Evolutionary conservation across 2,888 invertebrate genomes (phyloP), one percentile per base, ranked within the genome.

Genomic region (Dugesia japonica): DNA sequence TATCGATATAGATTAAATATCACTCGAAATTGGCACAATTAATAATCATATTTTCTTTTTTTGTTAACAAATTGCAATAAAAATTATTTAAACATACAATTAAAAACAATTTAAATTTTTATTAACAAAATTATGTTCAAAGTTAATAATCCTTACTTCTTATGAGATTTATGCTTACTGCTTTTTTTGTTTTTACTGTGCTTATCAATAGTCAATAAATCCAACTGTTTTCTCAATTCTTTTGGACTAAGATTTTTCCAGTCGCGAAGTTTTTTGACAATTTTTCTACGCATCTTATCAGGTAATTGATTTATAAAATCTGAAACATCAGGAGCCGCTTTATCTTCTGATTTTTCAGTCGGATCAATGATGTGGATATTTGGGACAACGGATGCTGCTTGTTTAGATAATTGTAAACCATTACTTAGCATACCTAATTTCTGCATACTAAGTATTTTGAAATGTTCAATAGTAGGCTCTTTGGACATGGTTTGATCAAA

Each of bases 401-500:
- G 56, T 56, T 56, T 56, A 4, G 56, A 20, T n/a, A 56, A 56
- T 56, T 56, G 56, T n/a, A 56, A n/a, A n/a, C 56, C 56, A 56
- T 56, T 56, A 23, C 56, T 56, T 4, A 56, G 56, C 56, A 56
- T 56, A 4, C 56, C 56, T n/a, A 56, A 23, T 23, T 56, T 56
- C 56, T 56, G 56, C 56, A 56, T 56, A 23, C 56, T 56, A 4
- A 56, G n/a, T 4, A 56, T n/a, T 23, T 23, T n/a, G n/a, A 56
- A 56, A 23, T 56, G 9, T 23, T 56, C 56, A 23, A 56, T 23
- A n/a, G 56, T 56, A 4, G 56, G 56, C 56, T 56, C 56, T n/a
- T 23, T n/a, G 1, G 56, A 56, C 56, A 56, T 56, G 7, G 56
- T 56, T 23, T 56, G 56, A 23, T 56, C 81, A 80, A 86, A 98